Evolutionary conservation across 2,888 invertebrate species (phyloP).

Genomic region (Willowsia nigromaculata): DNA sequence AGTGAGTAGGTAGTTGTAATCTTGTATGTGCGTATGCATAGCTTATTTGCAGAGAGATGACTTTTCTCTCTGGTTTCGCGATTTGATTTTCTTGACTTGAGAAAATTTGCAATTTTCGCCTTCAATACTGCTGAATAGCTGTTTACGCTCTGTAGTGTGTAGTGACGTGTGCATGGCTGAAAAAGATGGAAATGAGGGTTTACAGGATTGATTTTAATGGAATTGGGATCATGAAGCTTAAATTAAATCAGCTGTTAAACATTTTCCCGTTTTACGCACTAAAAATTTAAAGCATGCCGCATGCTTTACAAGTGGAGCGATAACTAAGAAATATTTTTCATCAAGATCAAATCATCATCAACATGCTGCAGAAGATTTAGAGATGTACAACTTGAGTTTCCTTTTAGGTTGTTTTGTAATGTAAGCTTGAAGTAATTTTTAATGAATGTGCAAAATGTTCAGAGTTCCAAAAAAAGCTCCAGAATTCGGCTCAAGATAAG

Average conservation of each 20-base stretch:
- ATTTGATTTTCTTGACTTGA: too few species aligned
- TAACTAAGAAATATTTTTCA: neutral
- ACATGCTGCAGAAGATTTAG: too few species aligned
- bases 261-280: neutral
- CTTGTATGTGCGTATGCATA: neutral
- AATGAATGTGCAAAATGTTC: too few species aligned
- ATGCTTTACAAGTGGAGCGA: neutral
- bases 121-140: neutral
- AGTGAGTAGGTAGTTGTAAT: too few species aligned
- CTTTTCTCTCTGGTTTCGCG: neutral
- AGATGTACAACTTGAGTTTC: too few species aligned
- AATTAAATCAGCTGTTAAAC: constrained; percentile 61
- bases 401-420: too few species aligned
- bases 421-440: too few species aligned
- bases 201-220: constrained; percentile 58
- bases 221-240: constrained; percentile 58
- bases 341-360: too few species aligned
- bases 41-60: neutral
- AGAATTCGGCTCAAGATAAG: too few species aligned
- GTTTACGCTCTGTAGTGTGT: neutral
- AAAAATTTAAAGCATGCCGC: neutral
- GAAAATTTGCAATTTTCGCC: constrained; percentile 47
- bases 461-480: too few species aligned
- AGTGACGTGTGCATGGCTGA: neutral
- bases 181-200: neutral